Evolutionary conservation across 1,140 invertebrate genomes (phyloP).

Genomic region (Pseudoatta argentina): DNA sequence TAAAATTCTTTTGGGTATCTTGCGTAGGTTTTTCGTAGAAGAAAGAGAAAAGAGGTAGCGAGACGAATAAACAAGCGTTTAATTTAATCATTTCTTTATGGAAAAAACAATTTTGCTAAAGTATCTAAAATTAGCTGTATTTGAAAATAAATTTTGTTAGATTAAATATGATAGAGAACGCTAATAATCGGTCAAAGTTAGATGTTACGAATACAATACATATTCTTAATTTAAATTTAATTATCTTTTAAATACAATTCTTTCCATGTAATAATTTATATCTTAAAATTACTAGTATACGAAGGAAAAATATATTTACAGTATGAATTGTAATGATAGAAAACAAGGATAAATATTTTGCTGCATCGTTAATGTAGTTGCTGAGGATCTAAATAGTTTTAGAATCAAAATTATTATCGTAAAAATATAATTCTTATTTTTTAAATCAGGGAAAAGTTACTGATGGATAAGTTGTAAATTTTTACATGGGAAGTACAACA

Average conservation of each 20-base stretch:
- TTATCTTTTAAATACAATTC: too few relatives aligned
- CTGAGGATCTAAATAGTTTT: not conserved
- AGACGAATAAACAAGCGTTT: not conserved
- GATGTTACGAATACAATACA: too few relatives aligned
- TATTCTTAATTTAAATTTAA: too few relatives aligned
- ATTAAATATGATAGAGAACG: too few relatives aligned
- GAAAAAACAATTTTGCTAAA: too few relatives aligned
- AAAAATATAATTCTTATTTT: not conserved
- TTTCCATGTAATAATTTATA: not conserved
- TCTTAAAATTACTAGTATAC: not conserved
- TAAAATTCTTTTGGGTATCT: conserved; percentile 5
- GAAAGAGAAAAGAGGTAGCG: not conserved
- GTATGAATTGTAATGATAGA: not conserved
- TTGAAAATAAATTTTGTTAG: too few relatives aligned
- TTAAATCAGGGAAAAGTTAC: not conserved
- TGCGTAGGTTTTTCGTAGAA: not conserved
- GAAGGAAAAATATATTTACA: not conserved
- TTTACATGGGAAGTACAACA: not conserved
- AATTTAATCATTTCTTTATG: not conserved
- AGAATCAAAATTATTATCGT: not conserved
- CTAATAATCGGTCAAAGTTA: too few relatives aligned
- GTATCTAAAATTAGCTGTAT: too few relatives aligned
- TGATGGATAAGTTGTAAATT: not conserved
- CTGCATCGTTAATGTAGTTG: not conserved
- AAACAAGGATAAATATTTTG: conserved; percentile 3